phyloP scores from a whole-genome alignment of 2,888 invertebrate genomes.

The Agrochola lota region DNA sequence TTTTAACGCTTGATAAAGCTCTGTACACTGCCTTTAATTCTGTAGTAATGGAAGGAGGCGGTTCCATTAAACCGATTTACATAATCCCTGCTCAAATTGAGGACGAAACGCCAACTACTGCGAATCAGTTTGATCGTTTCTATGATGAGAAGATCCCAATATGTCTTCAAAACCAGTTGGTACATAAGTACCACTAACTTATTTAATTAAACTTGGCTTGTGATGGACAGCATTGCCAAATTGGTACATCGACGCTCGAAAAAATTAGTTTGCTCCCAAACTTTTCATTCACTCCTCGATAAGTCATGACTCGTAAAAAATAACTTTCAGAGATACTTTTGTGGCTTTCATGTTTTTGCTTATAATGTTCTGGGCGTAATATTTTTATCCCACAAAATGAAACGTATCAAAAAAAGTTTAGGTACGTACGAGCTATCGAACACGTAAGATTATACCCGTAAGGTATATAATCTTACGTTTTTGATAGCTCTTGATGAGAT shows the following conservation, averaged over 20 bases:
- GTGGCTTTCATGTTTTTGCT: constrained; percentile 21
- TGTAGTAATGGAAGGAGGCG: constrained; percentile 17
- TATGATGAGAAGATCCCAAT: constrained; percentile 22
- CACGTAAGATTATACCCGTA: no score
- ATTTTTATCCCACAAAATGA: constrained; percentile 23
- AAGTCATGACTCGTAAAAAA: constrained; percentile 32
- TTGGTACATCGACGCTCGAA: constrained; percentile 30
- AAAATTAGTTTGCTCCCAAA: constrained; percentile 23
- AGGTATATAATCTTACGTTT: neutral
- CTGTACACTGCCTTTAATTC: constrained; percentile 17
- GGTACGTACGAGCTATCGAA: neutral
- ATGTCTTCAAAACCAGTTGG: constrained; percentile 6
- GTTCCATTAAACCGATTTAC: constrained; percentile 27
- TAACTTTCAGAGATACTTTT: constrained; percentile 17
- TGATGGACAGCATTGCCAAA: constrained; percentile 22
- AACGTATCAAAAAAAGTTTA: constrained; percentile 24
- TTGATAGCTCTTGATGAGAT: neutral
- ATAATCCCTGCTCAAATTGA: constrained; percentile 58
- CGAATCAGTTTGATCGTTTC: constrained; percentile 47
- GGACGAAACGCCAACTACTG: constrained; percentile 26
- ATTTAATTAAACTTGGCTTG: constrained; percentile 56
- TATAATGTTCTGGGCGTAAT: neutral
- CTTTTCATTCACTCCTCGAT: constrained; percentile 37
- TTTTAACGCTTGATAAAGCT: constrained; percentile 31
- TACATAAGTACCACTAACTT: constrained; percentile 32